Evolutionary conservation across 2,113 vertebrate genomes (phyloP).

Genomic region (Gymnocephalus cernua): DNA sequence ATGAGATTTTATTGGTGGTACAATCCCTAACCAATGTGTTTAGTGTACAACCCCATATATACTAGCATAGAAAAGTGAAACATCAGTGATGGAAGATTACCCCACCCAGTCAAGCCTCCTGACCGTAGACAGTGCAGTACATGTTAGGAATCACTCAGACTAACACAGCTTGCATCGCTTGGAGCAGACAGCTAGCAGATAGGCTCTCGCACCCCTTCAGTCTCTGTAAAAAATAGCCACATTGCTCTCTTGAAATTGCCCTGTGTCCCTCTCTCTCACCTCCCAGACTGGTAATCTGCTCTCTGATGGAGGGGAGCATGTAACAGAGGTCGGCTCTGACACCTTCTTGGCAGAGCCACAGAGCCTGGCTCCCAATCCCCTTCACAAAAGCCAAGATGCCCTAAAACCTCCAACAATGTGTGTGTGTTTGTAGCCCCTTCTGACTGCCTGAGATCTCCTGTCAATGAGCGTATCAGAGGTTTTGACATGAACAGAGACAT

Average conservation of each 20-base stretch:
- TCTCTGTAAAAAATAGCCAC: slow-evolving; percentile 59
- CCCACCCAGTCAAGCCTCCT: slow-evolving; percentile 38
- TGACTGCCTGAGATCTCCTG: slow-evolving; percentile 43
- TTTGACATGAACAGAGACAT: slow-evolving; percentile 41
- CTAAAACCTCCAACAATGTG: slow-evolving; percentile 23
- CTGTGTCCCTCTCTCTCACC: slow-evolving; percentile 55
- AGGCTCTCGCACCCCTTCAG: slow-evolving; percentile 47
- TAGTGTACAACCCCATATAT: background rate
- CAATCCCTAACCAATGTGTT: background rate
- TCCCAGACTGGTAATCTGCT: slow-evolving; percentile 71
- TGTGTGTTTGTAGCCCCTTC: slow-evolving; percentile 38
- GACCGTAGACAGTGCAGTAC: slow-evolving; percentile 42
- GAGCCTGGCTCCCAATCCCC: slow-evolving; percentile 62
- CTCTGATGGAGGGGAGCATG: slow-evolving; percentile 65
- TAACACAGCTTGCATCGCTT: slow-evolving; percentile 47
- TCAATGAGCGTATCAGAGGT: slow-evolving; percentile 51
- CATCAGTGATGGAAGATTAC: slow-evolving; percentile 35
- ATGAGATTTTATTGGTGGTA: slow-evolving; percentile 17
- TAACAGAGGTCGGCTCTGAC: slow-evolving; percentile 66
- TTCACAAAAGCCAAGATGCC: slow-evolving; percentile 63
- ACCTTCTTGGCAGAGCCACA: slow-evolving; percentile 66
- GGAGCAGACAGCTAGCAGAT: slow-evolving; percentile 59
- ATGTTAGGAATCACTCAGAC: slow-evolving; percentile 55
- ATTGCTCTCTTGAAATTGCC: slow-evolving; percentile 55
- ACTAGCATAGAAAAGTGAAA: slow-evolving; percentile 32